A percentile compares a stretch with the other conserved stretches of the same genome.
phyloP scores from a whole-genome alignment of 1,140 invertebrate genomes.

The Drosophila kohkoa region DNA sequence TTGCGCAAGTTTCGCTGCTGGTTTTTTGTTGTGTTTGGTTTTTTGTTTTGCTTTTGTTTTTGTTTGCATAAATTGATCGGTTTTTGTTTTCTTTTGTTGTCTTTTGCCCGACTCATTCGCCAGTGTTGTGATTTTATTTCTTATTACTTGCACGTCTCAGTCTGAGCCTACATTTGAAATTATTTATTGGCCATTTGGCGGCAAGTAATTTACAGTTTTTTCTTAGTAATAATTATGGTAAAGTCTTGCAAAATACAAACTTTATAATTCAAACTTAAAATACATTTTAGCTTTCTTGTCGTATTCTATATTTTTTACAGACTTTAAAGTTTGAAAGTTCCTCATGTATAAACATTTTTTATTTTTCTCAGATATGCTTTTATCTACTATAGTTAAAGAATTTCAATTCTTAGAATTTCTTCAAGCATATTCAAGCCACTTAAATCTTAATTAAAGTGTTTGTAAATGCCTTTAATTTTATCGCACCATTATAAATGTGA shows the following conservation, averaged over 20 bases:
- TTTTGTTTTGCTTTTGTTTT: slow-evolving; percentile 24
- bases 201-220: slow-evolving; percentile 38
- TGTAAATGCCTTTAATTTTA: no score
- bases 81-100: slow-evolving; percentile 17
- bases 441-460: no score
- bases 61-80: slow-evolving; percentile 66
- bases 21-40: slow-evolving; percentile 41
- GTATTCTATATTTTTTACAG: no score
- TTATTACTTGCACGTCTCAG: slow-evolving; percentile 70
- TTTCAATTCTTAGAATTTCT: no score
- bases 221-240: slow-evolving; percentile 51
- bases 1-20: slow-evolving; percentile 63
- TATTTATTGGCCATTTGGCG: slow-evolving; percentile 52
- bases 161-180: slow-evolving; percentile 28
- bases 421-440: no score
- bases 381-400: no score
- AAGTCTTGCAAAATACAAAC: slow-evolving; percentile 22
- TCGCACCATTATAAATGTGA: no score
- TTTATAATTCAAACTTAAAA: not conserved
- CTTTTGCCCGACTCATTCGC: slow-evolving; percentile 41
- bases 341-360: no score
- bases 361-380: no score
- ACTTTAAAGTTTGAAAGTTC: no score
- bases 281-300: no score
- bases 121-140: slow-evolving; percentile 22